Conservation (phyloP, 2,113 vertebrate species). For the Ptyas mucosa region DNA sequence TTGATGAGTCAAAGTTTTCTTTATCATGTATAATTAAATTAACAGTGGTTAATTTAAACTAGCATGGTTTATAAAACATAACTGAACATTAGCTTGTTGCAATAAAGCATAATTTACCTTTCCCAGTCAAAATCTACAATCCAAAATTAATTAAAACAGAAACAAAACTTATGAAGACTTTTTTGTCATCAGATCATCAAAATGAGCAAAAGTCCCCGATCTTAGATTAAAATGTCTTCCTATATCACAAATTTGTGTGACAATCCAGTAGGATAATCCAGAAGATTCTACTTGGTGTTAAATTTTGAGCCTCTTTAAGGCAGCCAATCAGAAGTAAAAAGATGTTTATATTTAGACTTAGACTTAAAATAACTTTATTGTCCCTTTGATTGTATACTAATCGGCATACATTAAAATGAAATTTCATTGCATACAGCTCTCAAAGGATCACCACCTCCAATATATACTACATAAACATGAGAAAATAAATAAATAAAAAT, state of each 20-base stretch:
- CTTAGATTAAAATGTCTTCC: not conserved
- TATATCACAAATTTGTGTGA: not conserved
- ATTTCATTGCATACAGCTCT: no score
- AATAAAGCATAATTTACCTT: not conserved
- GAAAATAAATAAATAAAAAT: no score
- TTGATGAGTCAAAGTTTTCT: not conserved
- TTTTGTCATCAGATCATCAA: not conserved
- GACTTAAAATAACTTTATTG: no score
- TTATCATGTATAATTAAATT: not conserved
- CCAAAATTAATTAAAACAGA: not conserved
- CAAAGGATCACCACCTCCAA: no score
- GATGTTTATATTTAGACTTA: not conserved
- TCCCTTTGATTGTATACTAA: not conserved
- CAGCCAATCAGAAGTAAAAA: not conserved
- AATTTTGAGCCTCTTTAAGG: not conserved
- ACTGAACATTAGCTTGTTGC: not conserved
- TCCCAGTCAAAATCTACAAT: not conserved
- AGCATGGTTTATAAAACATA: not conserved
- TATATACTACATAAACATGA: no score
- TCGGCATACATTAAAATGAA: not conserved
- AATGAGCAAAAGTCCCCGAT: not conserved
- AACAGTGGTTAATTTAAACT: not conserved
- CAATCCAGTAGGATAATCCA: not conserved
- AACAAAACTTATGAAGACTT: not conserved
- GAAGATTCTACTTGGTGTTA: not conserved